phyloP scores from a whole-genome alignment of 2,113 vertebrate genomes.

The Corythornis vintsioides region DNA sequence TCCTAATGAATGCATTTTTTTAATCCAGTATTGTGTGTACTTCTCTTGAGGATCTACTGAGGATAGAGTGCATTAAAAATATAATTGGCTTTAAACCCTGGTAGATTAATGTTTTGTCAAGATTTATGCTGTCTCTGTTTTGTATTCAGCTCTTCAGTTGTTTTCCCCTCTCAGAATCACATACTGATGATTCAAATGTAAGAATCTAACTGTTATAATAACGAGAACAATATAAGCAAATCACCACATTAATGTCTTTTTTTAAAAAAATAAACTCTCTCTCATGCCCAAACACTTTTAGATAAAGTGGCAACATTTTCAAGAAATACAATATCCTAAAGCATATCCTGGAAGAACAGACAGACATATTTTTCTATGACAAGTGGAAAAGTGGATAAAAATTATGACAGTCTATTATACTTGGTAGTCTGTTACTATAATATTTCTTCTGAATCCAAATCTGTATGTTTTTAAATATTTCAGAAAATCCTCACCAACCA shows the following conservation, averaged over 20 bases:
- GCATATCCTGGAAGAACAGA: not conserved
- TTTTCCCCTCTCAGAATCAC: conserved; percentile 32
- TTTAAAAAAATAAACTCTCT: not conserved
- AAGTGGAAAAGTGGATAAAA: not conserved
- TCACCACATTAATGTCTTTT: not conserved
- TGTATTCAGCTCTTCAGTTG: conserved; percentile 54
- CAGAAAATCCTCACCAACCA: conserved; percentile 3
- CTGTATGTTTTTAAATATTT: not conserved
- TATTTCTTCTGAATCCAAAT: not conserved
- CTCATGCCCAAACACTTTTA: not conserved
- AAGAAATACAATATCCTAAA: not conserved
- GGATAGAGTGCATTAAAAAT: conserved; percentile 60
- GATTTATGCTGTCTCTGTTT: conserved; percentile 57
- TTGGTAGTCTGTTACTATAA: not conserved
- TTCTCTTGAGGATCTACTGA: conserved; percentile 57
- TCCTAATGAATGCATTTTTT: conserved; percentile 39
- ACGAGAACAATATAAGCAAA: not conserved
- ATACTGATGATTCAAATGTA: conserved; percentile 9
- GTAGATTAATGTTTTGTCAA: conserved; percentile 64
- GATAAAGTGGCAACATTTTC: not conserved
- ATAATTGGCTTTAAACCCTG: conserved; percentile 71
- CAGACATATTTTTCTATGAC: not conserved
- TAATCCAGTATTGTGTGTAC: conserved; percentile 13
- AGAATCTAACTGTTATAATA: not conserved
- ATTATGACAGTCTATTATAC: not conserved